phyloP scores from a whole-genome alignment of 2,113 vertebrate genomes.

The Neodontobutis hainanensis region DNA sequence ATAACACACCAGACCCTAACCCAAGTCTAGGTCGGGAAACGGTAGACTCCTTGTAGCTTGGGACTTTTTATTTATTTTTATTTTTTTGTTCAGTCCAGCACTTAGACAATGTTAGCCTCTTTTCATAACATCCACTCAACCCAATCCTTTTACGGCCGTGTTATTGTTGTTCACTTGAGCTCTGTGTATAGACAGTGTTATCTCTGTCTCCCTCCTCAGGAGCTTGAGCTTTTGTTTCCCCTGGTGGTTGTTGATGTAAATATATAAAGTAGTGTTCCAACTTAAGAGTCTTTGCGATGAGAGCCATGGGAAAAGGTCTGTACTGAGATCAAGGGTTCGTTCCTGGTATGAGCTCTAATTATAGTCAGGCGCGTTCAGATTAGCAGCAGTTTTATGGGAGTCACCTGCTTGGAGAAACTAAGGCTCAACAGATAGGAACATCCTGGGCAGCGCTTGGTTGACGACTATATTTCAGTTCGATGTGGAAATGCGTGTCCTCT shows the following conservation, averaged over 20 bases:
- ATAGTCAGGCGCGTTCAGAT: conserved; percentile 57
- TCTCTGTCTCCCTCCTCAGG: conserved; percentile 33
- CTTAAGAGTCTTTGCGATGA: conserved; percentile 12
- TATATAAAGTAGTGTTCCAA: conserved; percentile 23
- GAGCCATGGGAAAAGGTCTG: conserved; percentile 41
- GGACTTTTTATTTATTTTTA: neutral
- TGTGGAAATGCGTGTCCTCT: neutral
- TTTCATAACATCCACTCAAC: conserved; percentile 32
- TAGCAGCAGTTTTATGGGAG: conserved; percentile 52
- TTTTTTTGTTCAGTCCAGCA: conserved; percentile 3
- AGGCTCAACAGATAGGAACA: conserved; percentile 37
- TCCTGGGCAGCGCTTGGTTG: conserved; percentile 42
- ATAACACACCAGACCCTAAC: too few species aligned
- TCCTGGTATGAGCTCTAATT: conserved; percentile 65
- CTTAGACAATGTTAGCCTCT: conserved; percentile 6
- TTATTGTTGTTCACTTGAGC: conserved; percentile 32
- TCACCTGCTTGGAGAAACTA: conserved; percentile 74
- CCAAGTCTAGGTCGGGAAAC: conserved; percentile 1
- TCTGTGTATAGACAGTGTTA: conserved; percentile 43
- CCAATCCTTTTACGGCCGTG: conserved; percentile 15
- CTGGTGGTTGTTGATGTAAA: conserved; percentile 45
- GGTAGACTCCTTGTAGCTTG: too few species aligned
- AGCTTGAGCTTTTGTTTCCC: conserved; percentile 35
- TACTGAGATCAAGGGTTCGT: conserved; percentile 60
- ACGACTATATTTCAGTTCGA: conserved; percentile 26